A percentile compares a stretch with the other conserved stretches of the same genome.
Conservation (phyloP, 2,113 vertebrate species). For the western clawed frog (Xenopus tropicalis) region DNA sequence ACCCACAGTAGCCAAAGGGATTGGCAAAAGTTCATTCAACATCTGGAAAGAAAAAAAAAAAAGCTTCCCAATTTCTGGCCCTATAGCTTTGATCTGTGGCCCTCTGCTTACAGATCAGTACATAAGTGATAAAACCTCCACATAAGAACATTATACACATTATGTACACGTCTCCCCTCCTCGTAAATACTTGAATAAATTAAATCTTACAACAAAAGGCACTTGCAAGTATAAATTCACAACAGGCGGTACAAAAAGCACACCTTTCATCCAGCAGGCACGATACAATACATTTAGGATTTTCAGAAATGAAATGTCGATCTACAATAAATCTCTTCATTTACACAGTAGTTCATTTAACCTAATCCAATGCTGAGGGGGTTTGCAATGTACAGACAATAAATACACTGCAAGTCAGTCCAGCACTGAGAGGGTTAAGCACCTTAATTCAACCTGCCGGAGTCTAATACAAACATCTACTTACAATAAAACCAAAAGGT, state of each 20-base stretch:
- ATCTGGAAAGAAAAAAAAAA: too few species aligned
- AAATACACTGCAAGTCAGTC: too few species aligned
- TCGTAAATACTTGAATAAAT: constrained; percentile 71
- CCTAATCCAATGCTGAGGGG: neutral
- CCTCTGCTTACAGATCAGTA: constrained; percentile 51
- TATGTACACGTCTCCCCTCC: constrained; percentile 69
- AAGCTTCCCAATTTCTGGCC: constrained; percentile 20
- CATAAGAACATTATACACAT: constrained; percentile 62
- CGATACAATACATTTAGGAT: constrained; percentile 62
- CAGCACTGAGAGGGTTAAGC: neutral
- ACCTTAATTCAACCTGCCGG: constrained; percentile 14
- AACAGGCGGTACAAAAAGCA: constrained; percentile 70
- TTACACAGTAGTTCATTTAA: constrained; percentile 16
- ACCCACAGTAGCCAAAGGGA: too few species aligned
- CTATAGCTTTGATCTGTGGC: constrained; percentile 59
- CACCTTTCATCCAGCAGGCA: constrained; percentile 62
- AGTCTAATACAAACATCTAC: neutral
- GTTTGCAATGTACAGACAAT: neutral
- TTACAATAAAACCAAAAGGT: neutral
- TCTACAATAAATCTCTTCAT: neutral
- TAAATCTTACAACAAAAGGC: constrained; percentile 74
- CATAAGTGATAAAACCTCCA: too few species aligned
- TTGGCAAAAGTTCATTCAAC: too few species aligned
- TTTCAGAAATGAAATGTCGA: too few species aligned
- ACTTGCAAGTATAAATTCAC: constrained; percentile 82